Conservation (phyloP, 53 echinoderm and acorn worm species). For the Paelopatides confundens region DNA sequence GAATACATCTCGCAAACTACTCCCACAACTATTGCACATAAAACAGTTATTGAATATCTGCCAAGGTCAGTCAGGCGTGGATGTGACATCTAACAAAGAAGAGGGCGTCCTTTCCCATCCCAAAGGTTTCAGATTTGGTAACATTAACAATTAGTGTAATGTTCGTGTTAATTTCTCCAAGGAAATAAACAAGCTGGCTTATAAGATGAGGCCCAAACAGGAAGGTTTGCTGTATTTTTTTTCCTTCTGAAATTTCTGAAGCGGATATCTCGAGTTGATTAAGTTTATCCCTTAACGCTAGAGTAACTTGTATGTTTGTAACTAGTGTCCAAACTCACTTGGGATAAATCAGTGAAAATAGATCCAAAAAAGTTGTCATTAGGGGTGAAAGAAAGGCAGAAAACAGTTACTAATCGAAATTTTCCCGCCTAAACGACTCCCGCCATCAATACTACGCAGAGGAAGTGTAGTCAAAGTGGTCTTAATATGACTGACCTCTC, state of each 20-base stretch:
- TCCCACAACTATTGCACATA: conserved; percentile 26
- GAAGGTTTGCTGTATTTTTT: background rate
- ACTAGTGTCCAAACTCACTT: background rate
- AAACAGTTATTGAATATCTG: conserved; percentile 18
- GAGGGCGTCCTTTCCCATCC: conserved; percentile 33
- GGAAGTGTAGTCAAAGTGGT: too few relatives aligned
- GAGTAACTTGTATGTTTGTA: background rate
- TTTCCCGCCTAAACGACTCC: conserved; percentile 32
- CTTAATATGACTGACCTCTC: too few relatives aligned
- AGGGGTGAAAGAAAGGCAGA: background rate
- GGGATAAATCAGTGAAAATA: background rate
- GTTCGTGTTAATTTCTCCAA: conserved; percentile 41
- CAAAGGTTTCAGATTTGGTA: background rate
- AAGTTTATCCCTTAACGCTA: background rate
- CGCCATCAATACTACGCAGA: too few relatives aligned
- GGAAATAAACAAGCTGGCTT: conserved; percentile 18
- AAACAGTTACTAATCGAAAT: background rate
- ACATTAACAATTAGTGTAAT: conserved; percentile 26
- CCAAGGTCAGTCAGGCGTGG: conserved; percentile 16
- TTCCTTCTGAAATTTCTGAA: background rate
- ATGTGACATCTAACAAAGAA: background rate
- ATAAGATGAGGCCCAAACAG: conserved; percentile 9
- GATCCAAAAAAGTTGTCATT: background rate
- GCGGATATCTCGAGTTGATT: background rate
- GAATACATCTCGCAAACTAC: background rate